These are phyloP conservation scores for Polylopha cassiicola DNA, from an alignment of 2,888 invertebrate genomes.

Conservation along the genomic window DNA sequence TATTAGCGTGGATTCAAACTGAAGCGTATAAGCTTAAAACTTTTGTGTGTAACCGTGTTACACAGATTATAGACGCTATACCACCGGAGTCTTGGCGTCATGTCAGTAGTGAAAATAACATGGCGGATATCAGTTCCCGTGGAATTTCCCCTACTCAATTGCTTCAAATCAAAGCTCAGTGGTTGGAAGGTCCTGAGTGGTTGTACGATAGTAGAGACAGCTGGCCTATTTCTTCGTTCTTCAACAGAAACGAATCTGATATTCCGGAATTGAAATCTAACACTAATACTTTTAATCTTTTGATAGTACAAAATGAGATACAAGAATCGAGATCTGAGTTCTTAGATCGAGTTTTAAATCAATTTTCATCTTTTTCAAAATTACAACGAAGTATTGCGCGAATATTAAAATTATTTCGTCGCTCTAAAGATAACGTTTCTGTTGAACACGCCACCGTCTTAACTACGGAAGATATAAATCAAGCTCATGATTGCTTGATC, in stretches of 20 bases:
- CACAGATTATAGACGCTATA: not conserved
- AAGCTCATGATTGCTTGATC: not conserved
- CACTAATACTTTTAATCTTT: not conserved
- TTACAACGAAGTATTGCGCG: not conserved
- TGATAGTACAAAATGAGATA: not conserved
- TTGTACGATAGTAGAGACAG: not conserved
- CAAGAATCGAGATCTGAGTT: not conserved
- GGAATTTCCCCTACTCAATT: not conserved
- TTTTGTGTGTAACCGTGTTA: not conserved
- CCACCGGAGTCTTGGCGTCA: not conserved
- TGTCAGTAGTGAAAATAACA: not conserved
- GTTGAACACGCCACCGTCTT: not conserved
- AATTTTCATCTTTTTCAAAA: not conserved
- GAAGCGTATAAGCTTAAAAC: not conserved
- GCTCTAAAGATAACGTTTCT: not conserved
- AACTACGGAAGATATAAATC: not conserved
- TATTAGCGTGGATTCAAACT: not conserved
- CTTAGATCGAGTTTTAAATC: not conserved
- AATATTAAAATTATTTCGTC: not conserved
- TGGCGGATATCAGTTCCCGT: not conserved
- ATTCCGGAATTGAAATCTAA: not conserved
- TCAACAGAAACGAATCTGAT: not conserved
- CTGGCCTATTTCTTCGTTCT: not conserved
- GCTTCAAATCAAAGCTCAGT: not conserved
- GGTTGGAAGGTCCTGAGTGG: not conserved